A percentile compares a stretch with the other conserved stretches of the same genome.
Conservation (phyloP, 2,113 vertebrate genomes). For the Hemibagrus wyckioides region DNA sequence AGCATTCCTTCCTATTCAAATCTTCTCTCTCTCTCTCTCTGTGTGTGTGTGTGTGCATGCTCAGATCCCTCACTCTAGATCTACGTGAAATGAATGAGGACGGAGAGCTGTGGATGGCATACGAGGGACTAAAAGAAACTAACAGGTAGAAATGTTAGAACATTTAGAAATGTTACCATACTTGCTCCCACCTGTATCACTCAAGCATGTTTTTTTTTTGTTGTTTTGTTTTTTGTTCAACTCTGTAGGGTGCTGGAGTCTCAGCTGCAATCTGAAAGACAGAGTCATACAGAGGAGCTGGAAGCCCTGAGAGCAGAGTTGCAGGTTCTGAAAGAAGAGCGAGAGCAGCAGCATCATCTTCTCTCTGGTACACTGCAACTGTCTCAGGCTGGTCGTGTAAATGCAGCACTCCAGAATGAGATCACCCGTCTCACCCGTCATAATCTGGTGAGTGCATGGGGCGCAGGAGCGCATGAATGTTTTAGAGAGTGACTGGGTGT, state of each 20-base stretch:
- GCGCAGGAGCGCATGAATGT: background rate
- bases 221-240: no score
- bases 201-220: background rate
- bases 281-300: slow-evolving; percentile 76
- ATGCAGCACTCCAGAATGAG: slow-evolving; percentile 88
- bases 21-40: background rate
- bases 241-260: slow-evolving; percentile 82
- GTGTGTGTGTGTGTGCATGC: background rate
- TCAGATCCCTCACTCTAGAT: slow-evolving; percentile 81
- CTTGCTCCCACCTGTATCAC: background rate
- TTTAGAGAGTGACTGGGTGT: background rate
- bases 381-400: slow-evolving; percentile 85
- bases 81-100: slow-evolving; percentile 90
- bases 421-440: slow-evolving; percentile 90
- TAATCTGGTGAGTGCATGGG: slow-evolving; percentile 89
- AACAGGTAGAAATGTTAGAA: slow-evolving; percentile 84
- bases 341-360: slow-evolving; percentile 86
- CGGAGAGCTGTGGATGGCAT: slow-evolving; percentile 95
- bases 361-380: slow-evolving; percentile 84
- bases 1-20: slow-evolving; percentile 55
- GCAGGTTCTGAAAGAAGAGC: slow-evolving; percentile 83
- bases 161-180: background rate
- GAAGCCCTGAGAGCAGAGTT: slow-evolving; percentile 81
- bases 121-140: slow-evolving; percentile 95
- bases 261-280: slow-evolving; percentile 85